phyloP scores from a whole-genome alignment of 2,113 vertebrate genomes.

The Heptranchias perlo region DNA sequence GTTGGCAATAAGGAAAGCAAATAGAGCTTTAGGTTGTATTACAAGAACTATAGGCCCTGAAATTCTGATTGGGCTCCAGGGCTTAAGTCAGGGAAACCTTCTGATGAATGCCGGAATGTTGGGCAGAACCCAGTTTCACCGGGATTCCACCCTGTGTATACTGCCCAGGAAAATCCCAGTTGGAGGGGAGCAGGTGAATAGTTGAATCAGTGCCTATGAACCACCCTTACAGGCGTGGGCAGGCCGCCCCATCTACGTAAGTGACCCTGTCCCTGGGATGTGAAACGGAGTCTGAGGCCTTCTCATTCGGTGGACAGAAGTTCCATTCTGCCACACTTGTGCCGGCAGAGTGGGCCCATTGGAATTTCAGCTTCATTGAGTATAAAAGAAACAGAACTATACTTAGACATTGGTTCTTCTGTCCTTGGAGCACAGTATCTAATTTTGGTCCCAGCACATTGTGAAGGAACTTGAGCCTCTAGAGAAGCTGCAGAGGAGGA shows the following conservation, averaged over 20 bases:
- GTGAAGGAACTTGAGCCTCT: background rate
- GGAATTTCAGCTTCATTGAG: background rate
- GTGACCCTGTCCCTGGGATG: background rate
- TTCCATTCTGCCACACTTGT: background rate
- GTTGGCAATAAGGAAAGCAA: background rate
- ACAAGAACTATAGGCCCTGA: background rate
- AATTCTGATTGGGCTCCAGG: background rate
- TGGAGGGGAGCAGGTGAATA: background rate
- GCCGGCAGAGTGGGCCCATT: background rate
- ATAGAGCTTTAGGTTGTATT: background rate
- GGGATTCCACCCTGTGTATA: background rate
- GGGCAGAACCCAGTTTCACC: background rate
- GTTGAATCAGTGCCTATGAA: background rate
- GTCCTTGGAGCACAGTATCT: background rate
- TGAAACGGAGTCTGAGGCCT: background rate
- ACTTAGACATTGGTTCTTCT: background rate
- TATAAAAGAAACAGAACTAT: background rate
- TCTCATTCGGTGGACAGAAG: too few relatives aligned
- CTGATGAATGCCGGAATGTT: background rate
- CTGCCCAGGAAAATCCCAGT: background rate
- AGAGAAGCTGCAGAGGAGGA: background rate
- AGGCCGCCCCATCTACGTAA: background rate
- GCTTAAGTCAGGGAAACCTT: background rate
- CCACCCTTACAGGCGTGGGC: background rate
- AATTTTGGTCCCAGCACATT: background rate